phyloP scores from a whole-genome alignment of 2,888 invertebrate genomes.

The Cosmia trapezina region DNA sequence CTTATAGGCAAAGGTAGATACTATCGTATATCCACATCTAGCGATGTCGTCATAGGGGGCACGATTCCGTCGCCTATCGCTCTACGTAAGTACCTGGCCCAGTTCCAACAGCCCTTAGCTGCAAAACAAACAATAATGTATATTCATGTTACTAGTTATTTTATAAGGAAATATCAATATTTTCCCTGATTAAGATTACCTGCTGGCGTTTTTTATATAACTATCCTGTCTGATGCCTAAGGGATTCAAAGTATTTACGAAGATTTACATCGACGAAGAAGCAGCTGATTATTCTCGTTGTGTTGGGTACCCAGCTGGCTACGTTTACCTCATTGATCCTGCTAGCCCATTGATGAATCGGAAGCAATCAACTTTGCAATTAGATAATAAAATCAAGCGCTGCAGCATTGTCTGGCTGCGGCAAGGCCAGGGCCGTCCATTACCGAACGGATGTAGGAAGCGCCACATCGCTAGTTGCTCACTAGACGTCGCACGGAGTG shows the following conservation, averaged over 20 bases:
- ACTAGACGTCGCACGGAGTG: constrained; percentile 67
- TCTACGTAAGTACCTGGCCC: constrained; percentile 10
- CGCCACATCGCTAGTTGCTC: constrained; percentile 75
- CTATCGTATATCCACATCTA: background rate
- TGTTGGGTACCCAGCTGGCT: background rate
- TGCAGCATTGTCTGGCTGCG: constrained; percentile 66
- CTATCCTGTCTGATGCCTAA: background rate
- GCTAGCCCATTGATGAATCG: constrained; percentile 48
- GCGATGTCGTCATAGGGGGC: constrained; percentile 13
- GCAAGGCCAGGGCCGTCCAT: constrained; percentile 78
- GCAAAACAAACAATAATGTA: background rate
- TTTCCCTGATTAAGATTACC: background rate
- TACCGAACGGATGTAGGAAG: constrained; percentile 77
- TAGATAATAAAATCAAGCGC: constrained; percentile 74
- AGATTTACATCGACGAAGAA: background rate
- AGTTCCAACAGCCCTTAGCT: constrained; percentile 21
- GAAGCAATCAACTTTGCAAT: constrained; percentile 66
- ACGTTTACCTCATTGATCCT: background rate
- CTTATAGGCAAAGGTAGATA: background rate
- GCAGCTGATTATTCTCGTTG: background rate
- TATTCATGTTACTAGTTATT: background rate
- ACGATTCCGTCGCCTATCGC: background rate
- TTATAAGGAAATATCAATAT: background rate
- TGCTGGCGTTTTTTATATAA: background rate
- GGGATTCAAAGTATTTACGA: background rate